Evolutionary conservation across 2,113 vertebrate species (phyloP), one percentile per base, ranked within the genome.

Genomic region (Astur gentilis): DNA sequence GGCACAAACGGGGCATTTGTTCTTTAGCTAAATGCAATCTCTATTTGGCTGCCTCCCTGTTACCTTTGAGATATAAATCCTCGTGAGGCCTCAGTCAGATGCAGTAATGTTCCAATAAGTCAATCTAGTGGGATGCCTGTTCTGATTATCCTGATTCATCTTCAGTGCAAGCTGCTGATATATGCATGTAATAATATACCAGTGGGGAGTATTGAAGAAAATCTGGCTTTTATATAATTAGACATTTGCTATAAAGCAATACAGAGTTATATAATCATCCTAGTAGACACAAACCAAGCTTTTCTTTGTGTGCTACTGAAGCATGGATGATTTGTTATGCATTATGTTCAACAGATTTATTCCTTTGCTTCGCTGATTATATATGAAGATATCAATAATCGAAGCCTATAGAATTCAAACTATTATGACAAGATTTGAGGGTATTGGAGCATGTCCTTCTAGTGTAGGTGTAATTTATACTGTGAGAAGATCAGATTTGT

Each of bases 1-100:
- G 23, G 64, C 83, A 96, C 86, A 97, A 83, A 89, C 42, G 96
- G 27, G 86, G 69, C 90, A 97, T 96, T 96, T 93, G 16, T 67
- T 97, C 78, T 96, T 66, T 31, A 82, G 88, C 49, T 96, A 88
- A 94, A 71, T 83, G 29, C 18, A 89, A 36, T 93, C 32, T 92
- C 83, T 89, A 1, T 86, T 92, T 92, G 86, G 21, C 83, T 92
- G 72, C 62, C 49, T 94, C 11, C 75, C 89, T 69, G 11, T 47
- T 91, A 87, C 77, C 40, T 95, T 57, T 57, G 49, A 94, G 93
- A 89, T 87, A 81, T 64, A 97, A 95, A 94, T 73, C 66, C 85
- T 90, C 11, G 0, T 6, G 25, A 85, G 79, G 15, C 40, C 62
- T 94, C 67, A 88, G 52, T 71, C 61, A 96, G 66, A 88, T 52